These are phyloP conservation scores for Echinops telfairi DNA, from an alignment of 2,113 vertebrate species.

Conservation along the genomic window DNA sequence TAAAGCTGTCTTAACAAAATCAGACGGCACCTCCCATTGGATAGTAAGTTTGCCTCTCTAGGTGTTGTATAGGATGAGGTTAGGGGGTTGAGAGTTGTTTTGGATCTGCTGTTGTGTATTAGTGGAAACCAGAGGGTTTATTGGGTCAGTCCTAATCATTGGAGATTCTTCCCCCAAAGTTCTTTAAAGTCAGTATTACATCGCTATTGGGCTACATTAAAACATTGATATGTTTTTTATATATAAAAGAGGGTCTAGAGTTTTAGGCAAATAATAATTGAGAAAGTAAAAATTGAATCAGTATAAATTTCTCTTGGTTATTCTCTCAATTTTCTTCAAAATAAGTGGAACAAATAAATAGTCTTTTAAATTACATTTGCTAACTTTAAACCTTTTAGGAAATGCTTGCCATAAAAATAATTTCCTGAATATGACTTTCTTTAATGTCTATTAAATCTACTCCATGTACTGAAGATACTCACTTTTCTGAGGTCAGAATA, in stretches of 20 bases:
- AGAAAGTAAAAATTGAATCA: slow-evolving; percentile 14
- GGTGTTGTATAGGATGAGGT: not conserved
- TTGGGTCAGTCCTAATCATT: not conserved
- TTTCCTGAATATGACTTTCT: not conserved
- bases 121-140: slow-evolving; percentile 14
- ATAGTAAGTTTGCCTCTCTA: not conserved
- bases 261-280: not conserved
- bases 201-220: not conserved
- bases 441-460: slow-evolving; percentile 29
- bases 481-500: not conserved
- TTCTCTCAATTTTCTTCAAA: slow-evolving; percentile 20
- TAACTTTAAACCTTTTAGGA: slow-evolving; percentile 36
- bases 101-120: not conserved
- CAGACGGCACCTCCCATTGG: not conserved
- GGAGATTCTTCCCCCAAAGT: not conserved
- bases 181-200: not conserved
- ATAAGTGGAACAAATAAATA: not conserved
- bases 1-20: slow-evolving; percentile 6
- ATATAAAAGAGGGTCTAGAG: not conserved
- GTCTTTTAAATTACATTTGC: slow-evolving; percentile 11
- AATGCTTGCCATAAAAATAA: slow-evolving; percentile 51
- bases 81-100: not conserved
- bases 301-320: slow-evolving; percentile 2
- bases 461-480: not conserved
- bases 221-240: not conserved